These are phyloP conservation scores for Bembecia ichneumoniformis DNA, from an alignment of 2,888 invertebrate genomes.

Conservation along the genomic window DNA sequence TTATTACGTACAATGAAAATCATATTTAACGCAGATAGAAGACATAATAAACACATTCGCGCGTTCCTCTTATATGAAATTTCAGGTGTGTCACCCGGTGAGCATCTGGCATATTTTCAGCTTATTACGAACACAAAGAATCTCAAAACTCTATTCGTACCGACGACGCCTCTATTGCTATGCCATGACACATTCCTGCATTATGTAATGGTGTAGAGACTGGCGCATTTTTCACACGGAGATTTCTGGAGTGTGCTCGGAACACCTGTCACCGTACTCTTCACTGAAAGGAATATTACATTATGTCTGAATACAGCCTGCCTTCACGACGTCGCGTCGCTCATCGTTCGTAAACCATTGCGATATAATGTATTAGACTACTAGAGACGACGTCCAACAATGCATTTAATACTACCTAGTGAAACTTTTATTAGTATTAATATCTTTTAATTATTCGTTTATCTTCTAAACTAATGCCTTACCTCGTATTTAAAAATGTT, in stretches of 20 bases:
- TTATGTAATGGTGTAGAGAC: conserved; percentile 42
- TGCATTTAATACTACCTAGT: too few species aligned
- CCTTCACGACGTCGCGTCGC: conserved; percentile 2
- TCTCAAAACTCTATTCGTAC: conserved; percentile 36
- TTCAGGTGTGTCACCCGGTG: conserved; percentile 15
- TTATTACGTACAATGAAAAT: conserved; percentile 61
- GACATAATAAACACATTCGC: conserved; percentile 55
- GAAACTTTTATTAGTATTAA: too few species aligned
- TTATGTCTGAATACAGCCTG: conserved; percentile 43
- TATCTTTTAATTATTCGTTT: too few species aligned
- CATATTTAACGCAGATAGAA: conserved; percentile 48
- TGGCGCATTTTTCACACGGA: conserved; percentile 60
- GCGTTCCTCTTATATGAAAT: conserved; percentile 28
- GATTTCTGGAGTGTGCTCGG: conserved; percentile 38
- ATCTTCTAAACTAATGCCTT: too few species aligned
- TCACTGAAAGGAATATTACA: conserved; percentile 55
- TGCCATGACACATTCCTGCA: conserved; percentile 4
- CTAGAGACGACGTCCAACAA: too few species aligned
- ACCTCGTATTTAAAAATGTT: too few species aligned
- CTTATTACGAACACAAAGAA: conserved; percentile 61
- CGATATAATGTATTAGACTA: too few species aligned
- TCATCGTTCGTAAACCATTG: too few species aligned
- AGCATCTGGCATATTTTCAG: conserved; percentile 42
- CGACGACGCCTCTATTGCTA: conserved; percentile 18
- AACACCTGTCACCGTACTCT: conserved; percentile 53